These are phyloP conservation scores for Pantala flavescens DNA, from an alignment of 1,140 invertebrate species.

Conservation along the genomic window DNA sequence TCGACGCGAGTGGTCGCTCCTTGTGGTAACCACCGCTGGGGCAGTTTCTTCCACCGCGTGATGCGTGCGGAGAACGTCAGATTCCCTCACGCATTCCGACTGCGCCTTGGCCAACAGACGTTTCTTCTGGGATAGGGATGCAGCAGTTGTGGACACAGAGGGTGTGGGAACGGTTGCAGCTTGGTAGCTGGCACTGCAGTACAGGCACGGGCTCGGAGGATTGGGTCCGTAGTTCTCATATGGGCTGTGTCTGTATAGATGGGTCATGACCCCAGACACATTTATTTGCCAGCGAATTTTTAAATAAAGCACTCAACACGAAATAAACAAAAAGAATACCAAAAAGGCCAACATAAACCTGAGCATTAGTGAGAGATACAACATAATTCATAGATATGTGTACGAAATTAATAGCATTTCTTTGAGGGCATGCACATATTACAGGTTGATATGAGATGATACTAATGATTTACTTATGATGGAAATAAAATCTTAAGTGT, in stretches of 20 bases:
- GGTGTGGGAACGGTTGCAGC: conserved; percentile 12
- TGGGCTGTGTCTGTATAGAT: background rate
- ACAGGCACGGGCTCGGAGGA: conserved; percentile 14
- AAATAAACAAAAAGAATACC: background rate
- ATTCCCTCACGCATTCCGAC: conserved; percentile 55
- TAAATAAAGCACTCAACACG: conserved; percentile 1
- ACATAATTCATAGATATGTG: no score
- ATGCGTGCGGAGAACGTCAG: background rate
- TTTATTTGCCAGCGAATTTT: background rate
- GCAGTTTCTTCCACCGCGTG: background rate
- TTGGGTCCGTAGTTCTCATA: conserved; percentile 1
- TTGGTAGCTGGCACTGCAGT: conserved; percentile 37
- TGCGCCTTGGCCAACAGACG: conserved; percentile 75
- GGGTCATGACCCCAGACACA: background rate
- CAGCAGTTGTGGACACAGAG: conserved; percentile 18
- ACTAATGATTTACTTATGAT: no score
- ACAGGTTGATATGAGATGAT: no score
- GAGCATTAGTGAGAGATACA: no score
- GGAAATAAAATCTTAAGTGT: no score
- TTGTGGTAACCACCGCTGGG: background rate
- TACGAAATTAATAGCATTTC: no score
- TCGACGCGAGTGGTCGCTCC: background rate
- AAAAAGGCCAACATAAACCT: no score
- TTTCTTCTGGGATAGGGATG: conserved; percentile 74
- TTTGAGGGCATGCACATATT: no score